Evolutionary conservation across 2,888 invertebrate species (phyloP).

Genomic region (Apodemia hepburni): DNA sequence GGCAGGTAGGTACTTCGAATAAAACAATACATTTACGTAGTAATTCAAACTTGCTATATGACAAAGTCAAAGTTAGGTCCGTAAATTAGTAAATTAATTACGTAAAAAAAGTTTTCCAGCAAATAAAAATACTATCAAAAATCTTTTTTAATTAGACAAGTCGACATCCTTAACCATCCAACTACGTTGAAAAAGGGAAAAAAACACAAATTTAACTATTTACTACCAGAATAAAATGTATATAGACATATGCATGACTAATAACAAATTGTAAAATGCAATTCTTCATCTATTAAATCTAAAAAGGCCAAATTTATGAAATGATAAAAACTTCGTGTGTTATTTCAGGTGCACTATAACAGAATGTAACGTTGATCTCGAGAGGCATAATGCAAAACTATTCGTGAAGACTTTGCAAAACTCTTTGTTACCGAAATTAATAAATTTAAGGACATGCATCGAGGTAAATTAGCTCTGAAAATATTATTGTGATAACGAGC

Average conservation of each 20-base stretch:
- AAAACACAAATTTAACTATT: too few species aligned
- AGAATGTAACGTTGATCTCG: conserved; percentile 89
- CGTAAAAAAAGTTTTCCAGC: too few species aligned
- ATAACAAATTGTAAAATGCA: too few species aligned
- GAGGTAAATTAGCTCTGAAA: conserved; percentile 69
- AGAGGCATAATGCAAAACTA: conserved; percentile 91
- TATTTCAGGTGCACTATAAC: conserved; percentile 65
- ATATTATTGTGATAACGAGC: neutral
- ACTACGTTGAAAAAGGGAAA: too few species aligned
- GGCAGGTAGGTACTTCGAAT: conserved; percentile 50
- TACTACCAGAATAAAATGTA: too few species aligned
- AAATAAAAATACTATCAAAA: too few species aligned
- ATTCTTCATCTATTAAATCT: neutral
- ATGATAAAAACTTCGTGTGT: neutral
- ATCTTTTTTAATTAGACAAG: too few species aligned
- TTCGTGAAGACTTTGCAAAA: conserved; percentile 89
- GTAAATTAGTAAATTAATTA: too few species aligned
- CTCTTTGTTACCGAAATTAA: conserved; percentile 87
- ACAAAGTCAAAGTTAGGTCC: too few species aligned
- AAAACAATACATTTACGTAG: neutral
- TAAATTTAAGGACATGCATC: conserved; percentile 88
- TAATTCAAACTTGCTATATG: too few species aligned
- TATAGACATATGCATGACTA: too few species aligned
- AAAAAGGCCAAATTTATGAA: neutral
- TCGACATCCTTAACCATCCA: too few species aligned